Conservation (phyloP, 2,888 invertebrate species). For the Spisula subtruncata region DNA sequence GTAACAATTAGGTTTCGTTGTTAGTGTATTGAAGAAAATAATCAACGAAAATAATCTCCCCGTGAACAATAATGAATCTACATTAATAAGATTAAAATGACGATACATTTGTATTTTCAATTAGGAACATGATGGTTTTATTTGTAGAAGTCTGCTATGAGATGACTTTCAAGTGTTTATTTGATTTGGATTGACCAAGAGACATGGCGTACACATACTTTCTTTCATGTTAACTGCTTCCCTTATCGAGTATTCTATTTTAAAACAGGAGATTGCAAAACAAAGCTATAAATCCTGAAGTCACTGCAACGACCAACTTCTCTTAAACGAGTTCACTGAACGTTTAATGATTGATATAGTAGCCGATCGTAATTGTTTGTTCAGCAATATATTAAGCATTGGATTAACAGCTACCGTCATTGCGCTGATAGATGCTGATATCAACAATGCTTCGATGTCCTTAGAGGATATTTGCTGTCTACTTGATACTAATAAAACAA, state of each 20-base stretch:
- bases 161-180: background rate
- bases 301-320: conserved; percentile 9
- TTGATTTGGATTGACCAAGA: background rate
- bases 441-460: conserved; percentile 55
- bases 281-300: background rate
- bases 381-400: conserved; percentile 69
- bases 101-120: too few species aligned
- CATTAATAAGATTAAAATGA: too few species aligned
- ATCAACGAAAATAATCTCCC: too few species aligned
- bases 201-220: background rate
- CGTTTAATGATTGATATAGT: conserved; percentile 28
- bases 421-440: conserved; percentile 61
- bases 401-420: conserved; percentile 71
- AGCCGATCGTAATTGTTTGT: conserved; percentile 64
- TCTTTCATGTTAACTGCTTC: conserved; percentile 2
- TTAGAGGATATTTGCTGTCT: conserved; percentile 39
- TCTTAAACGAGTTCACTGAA: conserved; percentile 27
- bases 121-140: too few species aligned
- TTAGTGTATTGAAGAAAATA: too few species aligned
- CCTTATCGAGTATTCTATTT: background rate
- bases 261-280: background rate
- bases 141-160: background rate
- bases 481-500: conserved; percentile 55
- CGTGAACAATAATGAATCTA: too few species aligned
- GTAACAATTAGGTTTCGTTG: too few species aligned